A percentile compares a stretch with the other conserved stretches of the same genome.
These are phyloP conservation scores for Scaptomyza caliginosa DNA, from an alignment of 2,888 invertebrate genomes.

Conservation along the genomic window DNA sequence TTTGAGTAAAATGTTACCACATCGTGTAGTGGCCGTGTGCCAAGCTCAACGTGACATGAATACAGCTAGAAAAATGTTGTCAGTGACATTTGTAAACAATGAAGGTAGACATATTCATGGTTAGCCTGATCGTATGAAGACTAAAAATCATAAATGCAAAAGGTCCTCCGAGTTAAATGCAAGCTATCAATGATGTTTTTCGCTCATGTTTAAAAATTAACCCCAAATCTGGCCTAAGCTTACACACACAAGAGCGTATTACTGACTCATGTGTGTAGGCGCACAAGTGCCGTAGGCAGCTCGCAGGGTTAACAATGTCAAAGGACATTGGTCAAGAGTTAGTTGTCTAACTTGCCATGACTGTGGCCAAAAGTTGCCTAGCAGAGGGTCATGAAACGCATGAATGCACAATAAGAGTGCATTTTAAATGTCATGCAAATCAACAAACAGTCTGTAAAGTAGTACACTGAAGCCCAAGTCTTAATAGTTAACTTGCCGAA, in stretches of 20 bases:
- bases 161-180: neutral
- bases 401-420: conserved; percentile 8
- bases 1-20: conserved; percentile 4
- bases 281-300: neutral
- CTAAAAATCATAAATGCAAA: too few relatives aligned
- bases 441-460: neutral
- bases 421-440: neutral
- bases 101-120: conserved; percentile 26
- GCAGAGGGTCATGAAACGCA: neutral
- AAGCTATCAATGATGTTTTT: neutral
- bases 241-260: neutral
- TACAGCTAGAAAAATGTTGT: conserved; percentile 16
- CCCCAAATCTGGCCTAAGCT: too few relatives aligned
- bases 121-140: neutral
- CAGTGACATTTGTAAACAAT: conserved; percentile 29
- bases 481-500: conserved; percentile 8
- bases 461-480: neutral
- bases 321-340: neutral
- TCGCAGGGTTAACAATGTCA: conserved; percentile 2
- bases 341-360: neutral
- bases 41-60: conserved; percentile 27
- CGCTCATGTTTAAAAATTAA: neutral
- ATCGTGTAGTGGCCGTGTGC: conserved; percentile 12
- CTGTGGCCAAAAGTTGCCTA: neutral
- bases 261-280: neutral